Evolutionary conservation across 2,113 vertebrate genomes (phyloP).

Genomic region (Marmota monax): DNA sequence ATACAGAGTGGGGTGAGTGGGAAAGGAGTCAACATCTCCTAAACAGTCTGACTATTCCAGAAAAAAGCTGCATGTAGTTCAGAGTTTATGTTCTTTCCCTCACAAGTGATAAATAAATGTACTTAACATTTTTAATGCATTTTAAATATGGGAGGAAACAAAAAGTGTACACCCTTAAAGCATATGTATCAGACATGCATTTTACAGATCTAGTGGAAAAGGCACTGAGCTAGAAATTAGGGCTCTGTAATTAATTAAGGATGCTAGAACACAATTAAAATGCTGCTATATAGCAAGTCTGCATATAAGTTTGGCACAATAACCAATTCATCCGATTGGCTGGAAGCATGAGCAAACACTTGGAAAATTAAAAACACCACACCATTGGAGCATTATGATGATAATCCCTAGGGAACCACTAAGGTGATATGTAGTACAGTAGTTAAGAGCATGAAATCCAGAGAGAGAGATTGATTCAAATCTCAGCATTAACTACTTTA

Average conservation of each 20-base stretch:
- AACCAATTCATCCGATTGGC: not conserved
- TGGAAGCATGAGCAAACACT: not conserved
- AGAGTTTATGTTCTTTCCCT: constrained; percentile 53
- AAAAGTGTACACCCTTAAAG: not conserved
- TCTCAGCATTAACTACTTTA: not conserved
- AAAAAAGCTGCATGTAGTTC: constrained; percentile 29
- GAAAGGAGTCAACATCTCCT: not conserved
- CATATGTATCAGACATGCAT: not conserved
- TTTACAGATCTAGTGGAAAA: not conserved
- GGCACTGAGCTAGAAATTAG: not conserved
- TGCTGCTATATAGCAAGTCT: not conserved
- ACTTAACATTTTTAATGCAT: constrained; percentile 30
- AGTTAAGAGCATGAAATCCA: constrained; percentile 12
- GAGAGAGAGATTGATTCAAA: not conserved
- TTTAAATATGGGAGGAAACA: constrained; percentile 33
- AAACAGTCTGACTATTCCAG: not conserved
- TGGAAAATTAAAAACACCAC: not conserved
- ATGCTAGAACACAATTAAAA: not conserved
- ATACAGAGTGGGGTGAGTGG: not conserved
- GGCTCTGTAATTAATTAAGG: constrained; percentile 36
- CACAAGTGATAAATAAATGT: constrained; percentile 63
- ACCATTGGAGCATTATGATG: not conserved
- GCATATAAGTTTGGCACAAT: not conserved
- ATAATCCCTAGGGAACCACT: not conserved
- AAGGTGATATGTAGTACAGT: not conserved